Evolutionary conservation across 1,140 invertebrate species (phyloP).

Genomic region (Chymomyza costata): DNA sequence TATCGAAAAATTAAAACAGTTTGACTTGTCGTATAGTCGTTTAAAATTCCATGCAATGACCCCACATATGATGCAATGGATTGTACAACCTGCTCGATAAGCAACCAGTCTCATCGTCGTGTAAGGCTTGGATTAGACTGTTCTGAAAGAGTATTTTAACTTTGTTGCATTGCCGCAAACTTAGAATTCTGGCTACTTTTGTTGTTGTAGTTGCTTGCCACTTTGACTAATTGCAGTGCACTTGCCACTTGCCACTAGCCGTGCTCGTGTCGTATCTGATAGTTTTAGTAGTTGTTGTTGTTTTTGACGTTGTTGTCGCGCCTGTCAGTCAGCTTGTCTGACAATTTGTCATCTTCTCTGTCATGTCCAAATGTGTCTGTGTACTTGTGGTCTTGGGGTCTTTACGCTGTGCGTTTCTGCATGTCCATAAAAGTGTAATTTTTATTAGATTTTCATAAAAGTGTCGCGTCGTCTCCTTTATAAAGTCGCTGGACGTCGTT

Average conservation of each 20-base stretch:
- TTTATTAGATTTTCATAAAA: conserved; percentile 67
- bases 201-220: conserved; percentile 38
- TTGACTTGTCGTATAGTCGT: too few relatives aligned
- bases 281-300: conserved; percentile 43
- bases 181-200: conserved; percentile 10
- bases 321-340: conserved; percentile 58
- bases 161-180: conserved; percentile 16
- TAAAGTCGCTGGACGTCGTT: conserved; percentile 40
- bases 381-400: neutral
- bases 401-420: conserved; percentile 2
- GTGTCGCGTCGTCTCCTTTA: conserved; percentile 27
- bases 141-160: too few relatives aligned
- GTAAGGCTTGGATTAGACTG: too few relatives aligned
- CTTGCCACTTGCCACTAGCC: conserved; percentile 30
- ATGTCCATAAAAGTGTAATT: conserved; percentile 39
- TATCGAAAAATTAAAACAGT: too few relatives aligned
- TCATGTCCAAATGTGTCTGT: conserved; percentile 51
- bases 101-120: too few relatives aligned
- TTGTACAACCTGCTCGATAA: too few relatives aligned
- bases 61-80: too few relatives aligned
- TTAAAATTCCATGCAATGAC: too few relatives aligned
- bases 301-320: conserved; percentile 28
- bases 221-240: conserved; percentile 72
- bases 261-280: conserved; percentile 24
- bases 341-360: conserved; percentile 72